Evolutionary conservation across 2,113 vertebrate species (phyloP).

Genomic region (Lepidothrix coronata): DNA sequence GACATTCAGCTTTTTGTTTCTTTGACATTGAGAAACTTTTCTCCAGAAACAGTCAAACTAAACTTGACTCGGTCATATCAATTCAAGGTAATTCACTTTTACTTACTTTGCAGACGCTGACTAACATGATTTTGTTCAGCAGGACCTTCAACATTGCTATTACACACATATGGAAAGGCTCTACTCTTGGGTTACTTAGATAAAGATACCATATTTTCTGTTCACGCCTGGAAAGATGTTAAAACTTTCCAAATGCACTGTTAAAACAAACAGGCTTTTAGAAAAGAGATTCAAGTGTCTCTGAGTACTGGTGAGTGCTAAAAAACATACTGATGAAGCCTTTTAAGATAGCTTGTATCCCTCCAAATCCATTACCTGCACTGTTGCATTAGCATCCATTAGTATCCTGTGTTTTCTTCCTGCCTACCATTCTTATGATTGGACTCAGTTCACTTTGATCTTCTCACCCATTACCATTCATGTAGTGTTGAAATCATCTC

Average conservation of each 20-base stretch:
- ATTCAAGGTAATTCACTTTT: background rate
- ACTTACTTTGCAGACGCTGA: background rate
- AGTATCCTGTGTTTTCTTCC: background rate
- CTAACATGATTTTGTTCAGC: background rate
- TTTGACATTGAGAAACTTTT: background rate
- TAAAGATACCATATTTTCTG: background rate
- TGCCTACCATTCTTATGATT: background rate
- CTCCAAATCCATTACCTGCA: background rate
- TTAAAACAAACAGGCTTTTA: conserved; percentile 34
- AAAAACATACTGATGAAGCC: background rate
- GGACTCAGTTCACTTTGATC: background rate
- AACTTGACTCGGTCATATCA: background rate
- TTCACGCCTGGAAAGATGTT: background rate
- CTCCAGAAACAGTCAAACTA: background rate
- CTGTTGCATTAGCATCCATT: background rate
- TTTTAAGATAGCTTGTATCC: background rate
- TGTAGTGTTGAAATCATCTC: background rate
- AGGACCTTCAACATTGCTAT: background rate
- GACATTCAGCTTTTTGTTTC: background rate
- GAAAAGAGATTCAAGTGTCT: conserved; percentile 16
- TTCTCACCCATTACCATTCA: background rate
- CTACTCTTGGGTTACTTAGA: background rate
- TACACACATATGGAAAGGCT: background rate
- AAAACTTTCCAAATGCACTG: background rate
- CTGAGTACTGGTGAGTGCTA: background rate